Conservation (phyloP, 2,113 vertebrate genomes). For the Callocephalon fimbriatum region DNA sequence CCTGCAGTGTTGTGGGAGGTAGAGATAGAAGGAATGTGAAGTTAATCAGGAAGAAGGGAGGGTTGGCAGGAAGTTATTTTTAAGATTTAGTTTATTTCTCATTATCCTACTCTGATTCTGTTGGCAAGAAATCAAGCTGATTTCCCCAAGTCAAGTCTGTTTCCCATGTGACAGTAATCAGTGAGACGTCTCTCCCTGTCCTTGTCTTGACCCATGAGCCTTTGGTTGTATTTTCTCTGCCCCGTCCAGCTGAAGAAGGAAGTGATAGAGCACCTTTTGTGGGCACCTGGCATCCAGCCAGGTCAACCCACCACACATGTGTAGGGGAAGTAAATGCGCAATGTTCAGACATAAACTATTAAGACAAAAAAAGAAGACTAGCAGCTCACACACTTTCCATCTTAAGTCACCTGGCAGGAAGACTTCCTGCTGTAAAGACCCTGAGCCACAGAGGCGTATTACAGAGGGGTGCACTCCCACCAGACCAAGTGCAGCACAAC, state of each 20-base stretch:
- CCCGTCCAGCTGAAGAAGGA: background rate
- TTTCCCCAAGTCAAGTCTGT: background rate
- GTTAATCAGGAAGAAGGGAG: background rate
- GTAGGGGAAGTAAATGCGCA: background rate
- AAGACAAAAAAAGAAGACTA: background rate
- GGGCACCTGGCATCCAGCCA: background rate
- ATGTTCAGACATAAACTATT: background rate
- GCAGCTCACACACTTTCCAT: background rate
- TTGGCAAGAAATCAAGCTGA: background rate
- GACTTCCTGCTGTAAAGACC: background rate
- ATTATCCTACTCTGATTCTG: background rate
- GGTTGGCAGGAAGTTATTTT: background rate
- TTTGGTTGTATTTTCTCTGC: background rate
- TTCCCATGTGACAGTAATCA: background rate
- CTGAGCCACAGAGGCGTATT: background rate
- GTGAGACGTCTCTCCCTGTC: background rate
- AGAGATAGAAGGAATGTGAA: background rate
- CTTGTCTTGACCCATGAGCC: background rate
- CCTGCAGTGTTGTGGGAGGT: background rate
- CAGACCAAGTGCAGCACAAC: background rate
- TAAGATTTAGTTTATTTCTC: background rate
- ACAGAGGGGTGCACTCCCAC: background rate
- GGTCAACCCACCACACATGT: background rate
- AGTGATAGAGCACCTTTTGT: background rate
- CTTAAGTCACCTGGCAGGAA: background rate